Percentiles rank a stretch among this genome's conserved stretches.
These are phyloP conservation scores for Ophion costatus DNA, from an alignment of 2,888 invertebrate genomes.

Conservation along the genomic window DNA sequence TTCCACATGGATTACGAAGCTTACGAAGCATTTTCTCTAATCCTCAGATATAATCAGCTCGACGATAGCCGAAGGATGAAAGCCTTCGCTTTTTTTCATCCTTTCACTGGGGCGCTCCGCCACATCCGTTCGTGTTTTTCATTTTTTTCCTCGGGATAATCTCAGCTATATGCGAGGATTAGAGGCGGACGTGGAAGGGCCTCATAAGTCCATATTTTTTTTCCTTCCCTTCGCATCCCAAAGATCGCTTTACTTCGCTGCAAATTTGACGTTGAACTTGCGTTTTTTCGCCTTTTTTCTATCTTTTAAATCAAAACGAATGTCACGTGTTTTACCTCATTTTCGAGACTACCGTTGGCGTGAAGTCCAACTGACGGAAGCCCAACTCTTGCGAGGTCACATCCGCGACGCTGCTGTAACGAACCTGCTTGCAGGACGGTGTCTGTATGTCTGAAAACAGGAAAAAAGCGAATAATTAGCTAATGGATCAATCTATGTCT, in stretches of 20 bases:
- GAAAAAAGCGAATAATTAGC: not conserved
- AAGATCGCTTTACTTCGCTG: not conserved
- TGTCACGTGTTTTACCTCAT: conserved; percentile 77
- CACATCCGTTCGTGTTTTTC: not conserved
- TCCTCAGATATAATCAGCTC: conserved; percentile 69
- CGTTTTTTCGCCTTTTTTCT: not conserved
- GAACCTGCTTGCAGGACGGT: conserved; percentile 78
- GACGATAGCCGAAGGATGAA: conserved; percentile 48
- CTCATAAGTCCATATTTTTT: not conserved
- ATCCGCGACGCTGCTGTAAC: conserved; percentile 80
- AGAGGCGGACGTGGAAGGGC: not conserved
- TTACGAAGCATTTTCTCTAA: conserved; percentile 78
- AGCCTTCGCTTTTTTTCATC: conserved; percentile 12
- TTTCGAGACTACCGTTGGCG: conserved; percentile 80
- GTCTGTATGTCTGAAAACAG: conserved; percentile 74
- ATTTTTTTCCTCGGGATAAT: conserved; percentile 35
- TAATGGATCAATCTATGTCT: not conserved
- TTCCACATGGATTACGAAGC: conserved; percentile 76
- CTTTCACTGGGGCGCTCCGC: conserved; percentile 11
- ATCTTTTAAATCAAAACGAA: not conserved
- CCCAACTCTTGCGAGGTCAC: conserved; percentile 80
- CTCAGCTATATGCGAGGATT: conserved; percentile 4
- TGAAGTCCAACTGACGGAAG: conserved; percentile 80
- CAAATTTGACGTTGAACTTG: not conserved
- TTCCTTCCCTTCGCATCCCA: not conserved